These are phyloP conservation scores for Miichthys miiuy DNA, from an alignment of 2,797 vertebrate species.

Conservation along the genomic window DNA sequence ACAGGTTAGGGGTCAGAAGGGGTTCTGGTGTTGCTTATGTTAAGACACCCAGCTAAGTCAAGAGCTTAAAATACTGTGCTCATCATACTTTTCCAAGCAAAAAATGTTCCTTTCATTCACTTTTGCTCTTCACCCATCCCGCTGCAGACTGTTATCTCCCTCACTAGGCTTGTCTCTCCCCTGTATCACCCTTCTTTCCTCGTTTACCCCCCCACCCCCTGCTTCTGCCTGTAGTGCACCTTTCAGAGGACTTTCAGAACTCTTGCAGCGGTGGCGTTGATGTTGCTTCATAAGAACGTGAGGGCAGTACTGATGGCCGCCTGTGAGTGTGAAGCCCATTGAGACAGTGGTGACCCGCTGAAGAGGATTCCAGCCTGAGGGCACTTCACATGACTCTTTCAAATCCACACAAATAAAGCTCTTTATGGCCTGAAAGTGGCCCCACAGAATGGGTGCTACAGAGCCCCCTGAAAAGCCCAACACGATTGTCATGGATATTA, in stretches of 20 bases:
- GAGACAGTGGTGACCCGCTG: slow-evolving; percentile 93
- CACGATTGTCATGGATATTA: slow-evolving; percentile 99
- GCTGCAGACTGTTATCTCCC: slow-evolving; percentile 27
- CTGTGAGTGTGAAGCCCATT: slow-evolving; percentile 93
- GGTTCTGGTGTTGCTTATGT: slow-evolving; percentile 40
- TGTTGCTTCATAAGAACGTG: slow-evolving; percentile 93
- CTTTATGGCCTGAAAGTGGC: slow-evolving; percentile 98
- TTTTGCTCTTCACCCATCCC: slow-evolving; percentile 30
- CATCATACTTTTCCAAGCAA: slow-evolving; percentile 87
- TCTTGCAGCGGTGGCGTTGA: slow-evolving; percentile 75
- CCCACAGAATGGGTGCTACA: slow-evolving; percentile 90
- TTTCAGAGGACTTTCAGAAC: slow-evolving; percentile 85
- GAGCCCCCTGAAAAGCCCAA: slow-evolving; percentile 91
- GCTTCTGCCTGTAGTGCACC: slow-evolving; percentile 75
- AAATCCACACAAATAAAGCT: slow-evolving; percentile 99
- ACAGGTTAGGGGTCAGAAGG: slow-evolving; percentile 34
- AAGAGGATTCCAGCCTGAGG: slow-evolving; percentile 95
- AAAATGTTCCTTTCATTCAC: slow-evolving; percentile 77
- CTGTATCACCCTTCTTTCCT: slow-evolving; percentile 13
- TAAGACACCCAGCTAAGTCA: slow-evolving; percentile 69
- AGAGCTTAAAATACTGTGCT: slow-evolving; percentile 83
- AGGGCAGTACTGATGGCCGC: slow-evolving; percentile 93
- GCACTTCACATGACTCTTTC: slow-evolving; percentile 97
- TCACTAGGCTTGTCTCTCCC: slow-evolving; percentile 18
- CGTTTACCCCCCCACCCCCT: neutral